Conservation (phyloP, 2,888 invertebrate genomes). For the Drosophila atripex region DNA sequence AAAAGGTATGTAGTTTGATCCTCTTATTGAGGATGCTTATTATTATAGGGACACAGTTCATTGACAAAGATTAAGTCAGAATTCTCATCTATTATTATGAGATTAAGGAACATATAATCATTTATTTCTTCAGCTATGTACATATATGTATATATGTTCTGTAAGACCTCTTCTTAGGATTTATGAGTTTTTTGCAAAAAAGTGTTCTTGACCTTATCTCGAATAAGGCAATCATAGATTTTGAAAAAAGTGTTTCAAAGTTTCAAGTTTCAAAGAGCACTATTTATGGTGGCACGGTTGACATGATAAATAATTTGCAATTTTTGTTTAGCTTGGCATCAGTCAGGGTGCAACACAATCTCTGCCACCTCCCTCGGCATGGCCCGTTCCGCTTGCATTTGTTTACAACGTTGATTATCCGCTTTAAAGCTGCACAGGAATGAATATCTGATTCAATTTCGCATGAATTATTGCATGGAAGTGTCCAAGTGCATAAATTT, state of each 20-base stretch:
- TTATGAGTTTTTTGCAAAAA: too few species aligned
- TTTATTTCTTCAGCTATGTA: not conserved
- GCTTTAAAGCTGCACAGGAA: constrained; percentile 71
- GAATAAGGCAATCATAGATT: not conserved
- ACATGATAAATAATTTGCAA: constrained; percentile 49
- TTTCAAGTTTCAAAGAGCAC: too few species aligned
- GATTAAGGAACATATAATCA: not conserved
- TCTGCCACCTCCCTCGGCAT: constrained; percentile 19
- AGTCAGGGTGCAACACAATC: constrained; percentile 61
- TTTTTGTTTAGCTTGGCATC: constrained; percentile 49
- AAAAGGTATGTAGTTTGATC: constrained; percentile 31
- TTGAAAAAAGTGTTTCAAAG: not conserved
- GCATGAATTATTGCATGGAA: constrained; percentile 76
- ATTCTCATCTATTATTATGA: not conserved
- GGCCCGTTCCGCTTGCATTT: constrained; percentile 42
- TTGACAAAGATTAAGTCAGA: not conserved
- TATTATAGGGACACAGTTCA: not conserved
- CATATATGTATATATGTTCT: too few species aligned
- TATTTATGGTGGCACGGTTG: constrained; percentile 37
- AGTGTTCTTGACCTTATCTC: not conserved
- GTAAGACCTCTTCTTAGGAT: too few species aligned
- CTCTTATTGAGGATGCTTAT: not conserved
- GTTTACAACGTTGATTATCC: constrained; percentile 77
- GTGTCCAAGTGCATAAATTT: constrained; percentile 80
- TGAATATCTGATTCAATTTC: constrained; percentile 80